These are phyloP conservation scores for Cordylochernes scorpioides DNA, from an alignment of 2,888 invertebrate species.

Conservation along the genomic window DNA sequence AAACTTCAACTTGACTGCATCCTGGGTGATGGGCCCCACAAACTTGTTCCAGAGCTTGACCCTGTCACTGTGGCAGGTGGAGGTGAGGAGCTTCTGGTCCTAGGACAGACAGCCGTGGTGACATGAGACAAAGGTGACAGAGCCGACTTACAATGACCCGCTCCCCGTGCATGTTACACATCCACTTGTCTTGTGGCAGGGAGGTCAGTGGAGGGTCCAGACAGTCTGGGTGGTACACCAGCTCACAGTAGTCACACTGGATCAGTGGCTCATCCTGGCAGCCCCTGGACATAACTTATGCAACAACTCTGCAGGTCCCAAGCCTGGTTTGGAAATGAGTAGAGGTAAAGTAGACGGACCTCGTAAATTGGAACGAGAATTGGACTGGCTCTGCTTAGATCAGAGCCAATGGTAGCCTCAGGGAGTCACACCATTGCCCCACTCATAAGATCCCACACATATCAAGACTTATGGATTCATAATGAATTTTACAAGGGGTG, in stretches of 20 bases:
- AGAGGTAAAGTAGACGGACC: too few relatives aligned
- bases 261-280: constrained; percentile 57
- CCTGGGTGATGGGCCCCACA: constrained; percentile 41
- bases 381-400: too few relatives aligned
- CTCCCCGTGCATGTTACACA: constrained; percentile 91
- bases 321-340: too few relatives aligned
- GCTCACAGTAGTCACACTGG: constrained; percentile 76
- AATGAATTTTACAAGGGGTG: too few relatives aligned
- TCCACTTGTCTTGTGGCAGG: constrained; percentile 68
- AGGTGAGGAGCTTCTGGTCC: constrained; percentile 53
- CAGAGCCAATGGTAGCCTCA: too few relatives aligned
- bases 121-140: not conserved
- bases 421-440: too few relatives aligned
- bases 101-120: constrained; percentile 18
- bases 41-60: constrained; percentile 65
- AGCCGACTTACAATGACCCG: constrained; percentile 34
- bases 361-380: too few relatives aligned
- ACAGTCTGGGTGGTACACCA: constrained; percentile 75
- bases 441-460: too few relatives aligned
- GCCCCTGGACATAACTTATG: constrained; percentile 31
- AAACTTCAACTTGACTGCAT: constrained; percentile 60
- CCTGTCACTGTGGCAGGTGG: constrained; percentile 57
- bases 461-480: too few relatives aligned
- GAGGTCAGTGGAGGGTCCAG: constrained; percentile 70
- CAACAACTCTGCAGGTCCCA: too few relatives aligned